Percentiles rank a stretch among this genome's conserved stretches.
Evolutionary conservation across 2,888 invertebrate genomes (phyloP).

Genomic region (Caenorhabditis imperialis): DNA sequence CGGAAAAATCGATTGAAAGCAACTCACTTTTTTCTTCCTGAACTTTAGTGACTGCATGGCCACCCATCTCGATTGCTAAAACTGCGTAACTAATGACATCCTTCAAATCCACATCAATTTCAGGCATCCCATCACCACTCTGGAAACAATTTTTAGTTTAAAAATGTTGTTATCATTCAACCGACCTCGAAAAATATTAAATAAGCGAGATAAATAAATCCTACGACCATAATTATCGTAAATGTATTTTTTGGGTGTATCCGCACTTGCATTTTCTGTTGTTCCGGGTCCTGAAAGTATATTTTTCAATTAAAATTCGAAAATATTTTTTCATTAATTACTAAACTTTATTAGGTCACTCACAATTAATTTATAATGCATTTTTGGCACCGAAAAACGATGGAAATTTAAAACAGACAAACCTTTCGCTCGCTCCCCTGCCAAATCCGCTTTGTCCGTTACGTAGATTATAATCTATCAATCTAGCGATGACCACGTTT

Average conservation of each 20-base stretch:
- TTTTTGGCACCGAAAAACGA: neutral
- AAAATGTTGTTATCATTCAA: neutral
- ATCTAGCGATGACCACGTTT: neutral
- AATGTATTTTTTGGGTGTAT: conserved; percentile 72
- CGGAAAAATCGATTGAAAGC: too few species aligned
- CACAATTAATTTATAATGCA: conserved; percentile 23
- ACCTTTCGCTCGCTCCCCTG: conserved; percentile 7
- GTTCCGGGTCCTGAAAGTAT: conserved; percentile 22
- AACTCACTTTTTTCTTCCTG: conserved; percentile 67
- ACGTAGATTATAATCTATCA: neutral
- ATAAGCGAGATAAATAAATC: conserved; percentile 73
- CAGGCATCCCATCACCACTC: conserved; percentile 69
- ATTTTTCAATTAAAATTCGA: too few species aligned
- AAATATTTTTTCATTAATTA: too few species aligned
- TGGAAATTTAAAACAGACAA: neutral
- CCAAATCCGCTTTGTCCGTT: conserved; percentile 19
- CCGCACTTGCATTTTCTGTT: conserved; percentile 66
- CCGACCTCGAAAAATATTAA: conserved; percentile 68
- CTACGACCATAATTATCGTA: conserved; percentile 59
- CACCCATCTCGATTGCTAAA: conserved; percentile 75
- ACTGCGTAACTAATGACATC: conserved; percentile 76
- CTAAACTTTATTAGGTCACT: too few species aligned
- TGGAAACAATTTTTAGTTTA: conserved; percentile 3
- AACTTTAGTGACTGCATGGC: conserved; percentile 72
- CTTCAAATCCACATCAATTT: conserved; percentile 71